Base-by-base conservation (phyloP, 1,140 invertebrate genomes). In the Aradophagus sp. region DNA sequence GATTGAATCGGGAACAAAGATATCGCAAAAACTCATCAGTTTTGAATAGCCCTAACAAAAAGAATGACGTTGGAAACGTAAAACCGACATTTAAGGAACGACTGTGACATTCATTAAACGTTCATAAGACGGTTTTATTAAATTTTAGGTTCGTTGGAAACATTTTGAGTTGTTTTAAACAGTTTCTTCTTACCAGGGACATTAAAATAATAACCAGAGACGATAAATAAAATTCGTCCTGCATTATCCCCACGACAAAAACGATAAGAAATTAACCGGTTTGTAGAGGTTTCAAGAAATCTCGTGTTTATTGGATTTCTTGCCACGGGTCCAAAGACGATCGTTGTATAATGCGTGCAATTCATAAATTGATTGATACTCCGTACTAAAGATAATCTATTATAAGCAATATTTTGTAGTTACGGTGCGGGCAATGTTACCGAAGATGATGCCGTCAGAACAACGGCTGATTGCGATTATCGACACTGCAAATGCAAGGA, bases 281-380 rank as follows among this genome's bases (percentile, higher is more conserved):
- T 67, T 67, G 58, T 44, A 63, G 47, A 39, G 52, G 35, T 67
- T 55, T 27, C 70, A 56, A 39, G 35, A 59, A 75, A 59, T 62
- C 58, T 70, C 73, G 66, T 73, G 73, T 76, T 79, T 80, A 78
- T 78, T 79, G 74, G 71, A 83, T 82, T 81, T 80, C 76, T 82
- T 66, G 75, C 71, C 69, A 79, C 63, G 83, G 82, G 80, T 85
- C 81, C 82, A 84, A 84, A 80, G 62, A 63, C n/a, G n/a, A n/a
- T n/a, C n/a, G n/a, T n/a, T 78, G 71, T 80, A 75, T 71, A 77
- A 74, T 75, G 59, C 69, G 63, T 65, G 45, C 50, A 55, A 63
- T 45, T 47, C 55, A 53, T 74, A 44, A 70, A 72, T 39, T 69
- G 53, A 62, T 62, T 67, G 53, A 72, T 75, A 74, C 66, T 70